Base-by-base conservation (phyloP, 2,113 vertebrate species). In the Octodon degus region DNA sequence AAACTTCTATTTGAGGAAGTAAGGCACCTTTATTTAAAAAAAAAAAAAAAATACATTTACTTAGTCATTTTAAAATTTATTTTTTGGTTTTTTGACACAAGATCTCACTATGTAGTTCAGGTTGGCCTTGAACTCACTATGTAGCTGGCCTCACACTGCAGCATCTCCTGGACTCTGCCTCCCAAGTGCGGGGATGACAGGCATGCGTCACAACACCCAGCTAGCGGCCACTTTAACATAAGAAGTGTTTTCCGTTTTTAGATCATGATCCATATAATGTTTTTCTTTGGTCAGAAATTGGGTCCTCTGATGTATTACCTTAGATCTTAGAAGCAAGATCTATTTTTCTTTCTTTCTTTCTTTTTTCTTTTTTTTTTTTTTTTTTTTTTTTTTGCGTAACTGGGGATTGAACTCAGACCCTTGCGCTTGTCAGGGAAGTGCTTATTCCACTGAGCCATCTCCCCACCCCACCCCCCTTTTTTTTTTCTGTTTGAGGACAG, bases 281-380 rank as follows among this genome's bases (percentile, higher is more conserved):
- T 37, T 84, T 63, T 58, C 43, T 79, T 19, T 83, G 62, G 47
- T 88, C 27, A 90, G 67, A 91, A 95, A 89, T 70, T n/a, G 85
- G 37, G 25, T 5, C 24, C 9, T 74, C 87, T n/a, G 55, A 20
- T 72, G 19, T 11, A 84, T 68, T 76, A 43, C 24, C 20, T 47
- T 55, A 2, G 32, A 76, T 25, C 10, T 67, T 32, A 72, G 68
- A 37, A 37, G 22, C 37, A 24, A 76, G 72, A 76, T 13, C 22
- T 58, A 58, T 76, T 43, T 37, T 2, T 24, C 27, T 63, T 8
- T 58, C 16, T 58, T 14, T 55, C 1, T 55, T 55, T 55, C 14
- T 12, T 55, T 55, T 6, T 50, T 50, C 7, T 6, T 50, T 74
- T 74, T 17, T 17, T 17, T 62, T 20, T 19, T 43, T 43, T 43